phyloP scores from a whole-genome alignment of 2,888 invertebrate species.

The Pogonocherus hispidulus region DNA sequence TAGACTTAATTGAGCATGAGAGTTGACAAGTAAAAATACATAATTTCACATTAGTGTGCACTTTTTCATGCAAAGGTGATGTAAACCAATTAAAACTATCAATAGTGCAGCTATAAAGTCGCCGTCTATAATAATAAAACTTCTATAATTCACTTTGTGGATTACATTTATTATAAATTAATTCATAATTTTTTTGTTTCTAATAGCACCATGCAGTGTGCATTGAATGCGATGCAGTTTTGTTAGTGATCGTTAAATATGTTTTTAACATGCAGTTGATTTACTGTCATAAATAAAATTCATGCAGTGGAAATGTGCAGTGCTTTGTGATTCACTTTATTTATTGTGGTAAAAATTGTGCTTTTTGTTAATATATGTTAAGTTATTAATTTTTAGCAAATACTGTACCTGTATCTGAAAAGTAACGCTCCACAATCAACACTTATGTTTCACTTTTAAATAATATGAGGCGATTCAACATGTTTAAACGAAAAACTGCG shows the following conservation, averaged over 20 bases:
- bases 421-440: background rate
- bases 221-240: background rate
- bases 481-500: background rate
- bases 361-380: background rate
- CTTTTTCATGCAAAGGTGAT: no score
- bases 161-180: conserved; percentile 1
- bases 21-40: no score
- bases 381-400: conserved; percentile 3
- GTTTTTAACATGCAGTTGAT: background rate
- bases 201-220: conserved; percentile 10
- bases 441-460: background rate
- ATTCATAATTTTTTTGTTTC: background rate
- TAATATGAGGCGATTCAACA: background rate
- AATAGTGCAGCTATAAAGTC: no score
- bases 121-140: no score
- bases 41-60: no score
- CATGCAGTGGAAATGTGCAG: background rate
- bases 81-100: no score
- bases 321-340: background rate
- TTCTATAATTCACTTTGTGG: conserved; percentile 27
- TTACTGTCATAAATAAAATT: background rate
- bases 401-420: conserved; percentile 29
- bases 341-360: background rate
- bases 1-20: no score
- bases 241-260: conserved; percentile 5